Base-by-base conservation (phyloP, 2,797 vertebrate species). In the Pyrocephalus nanus region DNA sequence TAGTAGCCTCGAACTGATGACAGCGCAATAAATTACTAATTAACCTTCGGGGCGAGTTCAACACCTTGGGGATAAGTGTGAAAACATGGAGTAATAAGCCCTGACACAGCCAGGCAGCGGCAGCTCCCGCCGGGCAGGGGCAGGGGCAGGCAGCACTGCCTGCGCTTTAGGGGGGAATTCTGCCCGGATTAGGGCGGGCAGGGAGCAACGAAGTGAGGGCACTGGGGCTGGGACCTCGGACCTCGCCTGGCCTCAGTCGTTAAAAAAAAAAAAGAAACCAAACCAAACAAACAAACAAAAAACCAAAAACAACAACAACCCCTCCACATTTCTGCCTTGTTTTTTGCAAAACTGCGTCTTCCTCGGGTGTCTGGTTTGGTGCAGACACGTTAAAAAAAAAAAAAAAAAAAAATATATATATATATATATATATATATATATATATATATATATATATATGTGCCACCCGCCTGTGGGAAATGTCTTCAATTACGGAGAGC, bases 1-100 rank as follows among this genome's bases (percentile, higher is more conserved):
- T 95, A 96, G 95, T 93, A 94, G 96, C 96, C 87, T 95, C 64
- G 11, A 93, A 93, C 96, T 93, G 95, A 93, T 96, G 95, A 97
- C 96, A 97, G 92, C 74, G 90, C 93, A 92, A 96, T 97, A 96
- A 97, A 96, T 97, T 95, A 94, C 96, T 96, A 97, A 96, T 97
- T 97, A 97, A 96, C 96, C 95, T 96, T 91, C 62, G 61, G 91
- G 88, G 91, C 86, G 88, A 96, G 93, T 96, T 97, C 96, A 97
- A 95, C 96, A 96, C 96, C 96, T 97, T 95, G 90, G 97, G 97
- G 95, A 97, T 88, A 91, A 89, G 94, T 95, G 95, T 94, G 95
- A 96, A 96, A 95, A 97, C 95, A 96, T 5, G 83, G 53, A 80
- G 91, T 97, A 97, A 96, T 96, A 95, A 94, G 94, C 75, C 91